Percentiles rank a stretch among this genome's conserved stretches.
phyloP scores from a whole-genome alignment of 2,797 vertebrate species.

The Eutrigla gurnardus region DNA sequence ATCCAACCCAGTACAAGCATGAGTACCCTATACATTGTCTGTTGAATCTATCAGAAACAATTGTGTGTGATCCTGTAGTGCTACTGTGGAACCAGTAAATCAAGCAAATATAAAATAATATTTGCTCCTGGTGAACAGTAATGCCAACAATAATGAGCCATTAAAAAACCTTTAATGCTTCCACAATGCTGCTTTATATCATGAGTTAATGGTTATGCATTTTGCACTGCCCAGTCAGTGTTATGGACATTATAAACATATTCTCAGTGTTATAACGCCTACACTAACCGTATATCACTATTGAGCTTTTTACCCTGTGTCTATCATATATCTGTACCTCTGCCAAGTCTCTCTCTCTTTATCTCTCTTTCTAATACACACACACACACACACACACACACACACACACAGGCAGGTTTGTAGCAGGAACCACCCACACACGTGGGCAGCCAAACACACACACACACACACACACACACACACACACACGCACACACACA shows the following conservation, averaged over 20 bases:
- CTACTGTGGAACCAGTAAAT: neutral
- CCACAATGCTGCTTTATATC: constrained; percentile 13
- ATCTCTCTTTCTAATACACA: constrained; percentile 6
- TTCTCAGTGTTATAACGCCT: constrained; percentile 24
- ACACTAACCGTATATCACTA: constrained; percentile 53
- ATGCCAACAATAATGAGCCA: constrained; percentile 15
- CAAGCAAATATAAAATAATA: neutral
- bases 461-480: constrained; percentile 8
- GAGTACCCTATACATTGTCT: neutral
- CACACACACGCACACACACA: constrained; percentile 8
- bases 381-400: constrained; percentile 5
- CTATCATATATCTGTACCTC: constrained; percentile 54
- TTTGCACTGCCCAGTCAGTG: constrained; percentile 23
- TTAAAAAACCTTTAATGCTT: constrained; percentile 27
- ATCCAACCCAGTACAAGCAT: neutral
- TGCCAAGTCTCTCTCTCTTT: constrained; percentile 53
- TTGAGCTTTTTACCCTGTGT: constrained; percentile 60
- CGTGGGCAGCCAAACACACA: neutral
- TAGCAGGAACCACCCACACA: neutral
- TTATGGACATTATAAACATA: constrained; percentile 13
- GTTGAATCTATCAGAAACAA: neutral
- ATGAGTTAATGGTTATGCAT: constrained; percentile 35
- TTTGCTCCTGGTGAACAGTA: neutral
- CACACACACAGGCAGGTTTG: neutral
- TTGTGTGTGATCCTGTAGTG: neutral